These are phyloP conservation scores for Drosophila trichaetosa DNA, from an alignment of 2,888 invertebrate species.

Conservation along the genomic window DNA sequence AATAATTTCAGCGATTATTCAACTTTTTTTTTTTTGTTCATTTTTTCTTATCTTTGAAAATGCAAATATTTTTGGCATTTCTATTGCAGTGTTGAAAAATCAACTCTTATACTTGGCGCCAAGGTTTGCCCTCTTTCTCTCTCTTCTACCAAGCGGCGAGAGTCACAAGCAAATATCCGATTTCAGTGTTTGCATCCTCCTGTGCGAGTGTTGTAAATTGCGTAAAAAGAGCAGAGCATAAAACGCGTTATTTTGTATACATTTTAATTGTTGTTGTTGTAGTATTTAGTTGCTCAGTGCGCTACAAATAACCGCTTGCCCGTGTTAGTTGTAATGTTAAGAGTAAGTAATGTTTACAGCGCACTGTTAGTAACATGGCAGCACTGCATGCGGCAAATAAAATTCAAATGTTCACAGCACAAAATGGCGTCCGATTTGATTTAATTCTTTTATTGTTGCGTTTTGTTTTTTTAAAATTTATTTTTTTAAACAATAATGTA, in stretches of 20 bases:
- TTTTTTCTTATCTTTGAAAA: slow-evolving; percentile 42
- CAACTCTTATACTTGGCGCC: slow-evolving; percentile 15
- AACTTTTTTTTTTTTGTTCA: slow-evolving; percentile 9
- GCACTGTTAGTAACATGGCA: slow-evolving; percentile 60
- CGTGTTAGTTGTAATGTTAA: slow-evolving; percentile 42
- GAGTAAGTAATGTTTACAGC: slow-evolving; percentile 33
- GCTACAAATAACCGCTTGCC: slow-evolving; percentile 36
- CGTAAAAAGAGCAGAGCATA: slow-evolving; percentile 66
- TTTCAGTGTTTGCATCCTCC: slow-evolving; percentile 89
- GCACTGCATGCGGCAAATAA: slow-evolving; percentile 13
- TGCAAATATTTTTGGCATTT: slow-evolving; percentile 65
- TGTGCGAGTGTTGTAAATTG: slow-evolving; percentile 82
- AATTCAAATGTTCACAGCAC: slow-evolving; percentile 27
- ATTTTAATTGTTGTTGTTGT: slow-evolving; percentile 39
- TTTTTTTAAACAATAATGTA: slow-evolving; percentile 30
- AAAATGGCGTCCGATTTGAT: slow-evolving; percentile 29
- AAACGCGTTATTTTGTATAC: slow-evolving; percentile 72
- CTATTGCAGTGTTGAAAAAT: slow-evolving; percentile 53
- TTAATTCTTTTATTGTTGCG: slow-evolving; percentile 49
- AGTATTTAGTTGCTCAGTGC: slow-evolving; percentile 33
- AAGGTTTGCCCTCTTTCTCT: slow-evolving; percentile 1
- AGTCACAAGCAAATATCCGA: slow-evolving; percentile 88
- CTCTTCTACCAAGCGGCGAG: slow-evolving; percentile 87
- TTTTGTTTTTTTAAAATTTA: slow-evolving; percentile 23
- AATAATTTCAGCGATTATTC: slow-evolving; percentile 37